Base-by-base conservation (phyloP, 2,888 invertebrate species). In the Drosophila setosimentum region DNA sequence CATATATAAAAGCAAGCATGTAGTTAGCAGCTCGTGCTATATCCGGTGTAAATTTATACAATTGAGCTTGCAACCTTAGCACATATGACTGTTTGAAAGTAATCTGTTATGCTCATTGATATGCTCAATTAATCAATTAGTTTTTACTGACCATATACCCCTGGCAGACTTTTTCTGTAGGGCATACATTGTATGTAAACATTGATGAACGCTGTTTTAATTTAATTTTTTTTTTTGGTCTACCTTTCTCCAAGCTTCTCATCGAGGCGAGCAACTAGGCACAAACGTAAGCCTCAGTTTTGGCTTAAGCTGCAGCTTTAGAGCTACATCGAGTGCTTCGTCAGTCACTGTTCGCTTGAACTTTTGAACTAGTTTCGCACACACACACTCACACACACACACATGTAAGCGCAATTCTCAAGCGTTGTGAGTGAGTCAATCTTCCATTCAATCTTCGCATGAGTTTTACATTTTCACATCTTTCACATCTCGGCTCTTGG, bases 331-430 rank as follows among this genome's bases (percentile, higher is more conserved):
- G 57, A 42, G 45, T 55, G 49, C 60, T 78, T 61, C 74, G 59
- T 57, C 78, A 49, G 75, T 62, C 64, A 45, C 54, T 73, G 71
- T 72, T 79, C 61, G 84, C 69, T 80, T 91, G 89, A 89, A 91
- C 89, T 89, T 91, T 91, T 89, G 91, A 89, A 91, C 89, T 91
- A 89, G 91, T 83, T 89, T 91, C 69, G 66, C 74, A 68, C 76
- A 73, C 10, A 32, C 13, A 27, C 7, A 51, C 4, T 11, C 50
- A 32, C 67, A 64, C 73, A 68, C 6, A 35, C 24, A 30, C 3
- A 54, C 2, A 27, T 2, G 24, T 45, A 16, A 24, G 45, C 55
- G 13, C 49, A 60, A 62, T 35, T 72, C 68, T 21, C 72, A 60
- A 60, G 62, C 62, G 61, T 71, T 68, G 68, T 50, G 32, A 35